Base-by-base conservation (phyloP, 2,888 invertebrate species). In the Listrodromus nycthemerus region DNA sequence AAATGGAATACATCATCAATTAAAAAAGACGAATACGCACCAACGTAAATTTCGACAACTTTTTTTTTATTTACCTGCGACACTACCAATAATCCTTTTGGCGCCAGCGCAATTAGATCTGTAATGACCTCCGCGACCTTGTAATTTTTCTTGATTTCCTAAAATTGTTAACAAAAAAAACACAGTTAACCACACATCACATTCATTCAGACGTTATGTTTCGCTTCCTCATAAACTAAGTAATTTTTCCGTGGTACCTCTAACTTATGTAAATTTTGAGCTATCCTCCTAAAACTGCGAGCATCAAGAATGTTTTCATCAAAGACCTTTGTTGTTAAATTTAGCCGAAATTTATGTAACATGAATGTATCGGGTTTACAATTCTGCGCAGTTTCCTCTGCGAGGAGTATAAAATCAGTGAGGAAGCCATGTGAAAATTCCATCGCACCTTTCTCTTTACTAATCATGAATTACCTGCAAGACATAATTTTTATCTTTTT, bases 71-170 rank as follows among this genome's bases (percentile, higher is more conserved):
- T 89, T 82, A 90, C 90, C 66, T 90, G 87, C 55, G 87, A 82
- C 27, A 88, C 77, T 4, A 89, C 88, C 19, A 92, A 86, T 55
- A 91, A 80, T 80, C 92, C 91, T 82, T 86, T 88, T 19, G 80
- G 74, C 2, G 84, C 86, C 27, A 92, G 87, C 1, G 81, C 80
- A 58, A 71, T 80, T 10, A 92, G 84, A 61, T 89, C 76, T 27
- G 86, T 63, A 3, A 87, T 65, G 5, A 90, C 74, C 67, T 87
- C 71, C 13, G 27, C 2, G 7, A 87, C 55, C 33, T 88, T 70
- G 16, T 45, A 85, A 4, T 70, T 66, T 19, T 80, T 30, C 50
- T 81, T 76, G 5, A 90, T 87, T 85, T 74, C 77, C 91, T 91
- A 58, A 13, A 82, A 70, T n/a, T n/a, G n/a, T n/a, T n/a, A 61